Evolutionary conservation across 2,113 vertebrate genomes (phyloP).

Genomic region (Cochlearius cochlearius): DNA sequence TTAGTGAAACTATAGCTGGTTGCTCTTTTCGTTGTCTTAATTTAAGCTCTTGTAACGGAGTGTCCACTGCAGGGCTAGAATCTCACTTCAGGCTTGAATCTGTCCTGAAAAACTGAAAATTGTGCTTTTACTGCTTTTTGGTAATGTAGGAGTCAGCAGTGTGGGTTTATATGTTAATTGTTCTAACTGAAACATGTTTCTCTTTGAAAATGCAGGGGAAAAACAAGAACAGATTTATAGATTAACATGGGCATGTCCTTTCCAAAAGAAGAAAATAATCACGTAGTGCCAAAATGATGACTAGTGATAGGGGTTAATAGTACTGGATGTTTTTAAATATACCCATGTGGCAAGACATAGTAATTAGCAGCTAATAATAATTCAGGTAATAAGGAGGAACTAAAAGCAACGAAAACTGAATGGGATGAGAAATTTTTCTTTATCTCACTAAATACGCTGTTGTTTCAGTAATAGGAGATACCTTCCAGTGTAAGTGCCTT

Average conservation of each 20-base stretch:
- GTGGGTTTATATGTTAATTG: constrained; percentile 20
- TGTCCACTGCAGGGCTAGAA: neutral
- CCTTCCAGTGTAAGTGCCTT: neutral
- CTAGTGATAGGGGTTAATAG: neutral
- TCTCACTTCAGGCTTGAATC: neutral
- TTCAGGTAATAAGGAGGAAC: neutral
- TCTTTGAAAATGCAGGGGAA: neutral
- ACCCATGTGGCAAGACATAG: neutral
- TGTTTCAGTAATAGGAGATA: neutral
- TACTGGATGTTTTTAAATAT: neutral
- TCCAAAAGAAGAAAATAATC: constrained; percentile 27
- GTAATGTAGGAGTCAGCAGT: neutral
- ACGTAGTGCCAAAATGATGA: neutral
- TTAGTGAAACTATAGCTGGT: neutral
- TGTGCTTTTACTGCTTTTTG: neutral
- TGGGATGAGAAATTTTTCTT: neutral
- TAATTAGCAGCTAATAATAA: neutral
- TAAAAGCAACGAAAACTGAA: neutral
- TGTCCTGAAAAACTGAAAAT: neutral
- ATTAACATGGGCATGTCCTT: constrained; percentile 10
- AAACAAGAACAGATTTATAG: neutral
- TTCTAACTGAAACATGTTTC: neutral
- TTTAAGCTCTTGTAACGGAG: neutral
- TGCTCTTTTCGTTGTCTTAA: neutral
- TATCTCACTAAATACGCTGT: neutral